Percentiles rank a stretch among this genome's conserved stretches.
These are phyloP conservation scores for Drosophila birchii DNA, from an alignment of 2,888 invertebrate genomes.

Conservation along the genomic window DNA sequence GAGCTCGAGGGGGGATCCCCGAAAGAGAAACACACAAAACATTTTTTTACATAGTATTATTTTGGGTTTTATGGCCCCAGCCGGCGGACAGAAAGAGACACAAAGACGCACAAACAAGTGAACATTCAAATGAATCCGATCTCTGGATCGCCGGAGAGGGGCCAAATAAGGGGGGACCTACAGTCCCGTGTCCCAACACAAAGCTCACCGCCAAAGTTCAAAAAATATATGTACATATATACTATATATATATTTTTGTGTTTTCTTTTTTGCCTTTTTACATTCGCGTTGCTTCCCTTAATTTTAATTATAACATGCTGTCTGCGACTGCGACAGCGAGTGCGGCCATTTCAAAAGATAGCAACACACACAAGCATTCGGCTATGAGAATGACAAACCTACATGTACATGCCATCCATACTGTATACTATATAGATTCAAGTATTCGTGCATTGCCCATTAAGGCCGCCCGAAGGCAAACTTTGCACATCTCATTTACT, in stretches of 20 bases:
- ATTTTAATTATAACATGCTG: conserved; percentile 62
- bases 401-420: conserved; percentile 9
- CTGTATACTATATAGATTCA: conserved; percentile 12
- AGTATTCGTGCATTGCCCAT: conserved; percentile 36
- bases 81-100: conserved; percentile 42
- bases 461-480: conserved; percentile 48
- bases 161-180: conserved; percentile 18
- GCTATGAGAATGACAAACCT: conserved; percentile 16
- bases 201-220: conserved; percentile 72
- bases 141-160: conserved; percentile 21
- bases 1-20: conserved; percentile 1
- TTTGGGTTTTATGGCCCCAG: conserved; percentile 68
- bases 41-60: conserved; percentile 77
- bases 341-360: conserved; percentile 50
- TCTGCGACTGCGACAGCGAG: conserved; percentile 14
- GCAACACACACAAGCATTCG: conserved; percentile 9
- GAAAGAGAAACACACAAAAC: conserved; percentile 65
- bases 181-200: conserved; percentile 51
- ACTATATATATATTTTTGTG: conserved; percentile 14
- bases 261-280: conserved; percentile 26
- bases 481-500: conserved; percentile 46
- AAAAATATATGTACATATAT: conserved; percentile 13
- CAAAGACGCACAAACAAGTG: conserved; percentile 57
- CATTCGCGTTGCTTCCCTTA: conserved; percentile 57
- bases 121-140: conserved; percentile 68